phyloP scores from a whole-genome alignment of 2,113 vertebrate genomes.

The Leptobrachium leishanense region DNA sequence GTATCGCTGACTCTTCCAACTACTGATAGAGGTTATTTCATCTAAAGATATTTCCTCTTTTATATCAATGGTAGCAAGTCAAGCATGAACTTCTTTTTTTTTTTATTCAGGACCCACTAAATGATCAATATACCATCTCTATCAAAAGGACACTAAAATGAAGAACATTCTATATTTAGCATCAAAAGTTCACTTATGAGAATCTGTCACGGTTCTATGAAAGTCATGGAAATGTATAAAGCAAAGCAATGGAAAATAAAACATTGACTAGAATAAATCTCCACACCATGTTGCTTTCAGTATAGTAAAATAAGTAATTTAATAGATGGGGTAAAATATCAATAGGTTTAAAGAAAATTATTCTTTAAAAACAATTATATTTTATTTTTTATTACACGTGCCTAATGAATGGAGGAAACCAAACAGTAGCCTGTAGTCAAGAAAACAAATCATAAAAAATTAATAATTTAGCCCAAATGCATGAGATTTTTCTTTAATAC shows the following conservation, averaged over 20 bases:
- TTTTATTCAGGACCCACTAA: background rate
- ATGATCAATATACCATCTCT: conserved; percentile 12
- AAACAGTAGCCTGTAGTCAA: too few species aligned
- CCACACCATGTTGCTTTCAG: too few species aligned
- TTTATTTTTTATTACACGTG: too few species aligned
- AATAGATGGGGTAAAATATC: too few species aligned
- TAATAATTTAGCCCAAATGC: too few species aligned
- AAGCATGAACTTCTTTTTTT: conserved; percentile 11
- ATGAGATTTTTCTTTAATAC: too few species aligned
- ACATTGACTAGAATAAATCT: too few species aligned
- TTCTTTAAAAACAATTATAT: too few species aligned
- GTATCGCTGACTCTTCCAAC: background rate
- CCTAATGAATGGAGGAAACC: too few species aligned
- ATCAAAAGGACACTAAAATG: background rate
- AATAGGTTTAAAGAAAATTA: too few species aligned
- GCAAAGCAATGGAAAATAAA: background rate
- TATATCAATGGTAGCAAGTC: conserved; percentile 9
- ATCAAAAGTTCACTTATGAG: background rate
- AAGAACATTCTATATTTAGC: conserved; percentile 12
- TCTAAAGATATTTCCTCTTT: conserved; percentile 21
- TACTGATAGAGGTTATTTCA: conserved; percentile 9
- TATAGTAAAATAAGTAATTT: too few species aligned
- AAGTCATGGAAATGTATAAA: background rate
- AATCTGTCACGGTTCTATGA: background rate
- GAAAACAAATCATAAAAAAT: too few species aligned